These are phyloP conservation scores for Papilio elwesi DNA, from an alignment of 2,888 invertebrate genomes.

Conservation along the genomic window DNA sequence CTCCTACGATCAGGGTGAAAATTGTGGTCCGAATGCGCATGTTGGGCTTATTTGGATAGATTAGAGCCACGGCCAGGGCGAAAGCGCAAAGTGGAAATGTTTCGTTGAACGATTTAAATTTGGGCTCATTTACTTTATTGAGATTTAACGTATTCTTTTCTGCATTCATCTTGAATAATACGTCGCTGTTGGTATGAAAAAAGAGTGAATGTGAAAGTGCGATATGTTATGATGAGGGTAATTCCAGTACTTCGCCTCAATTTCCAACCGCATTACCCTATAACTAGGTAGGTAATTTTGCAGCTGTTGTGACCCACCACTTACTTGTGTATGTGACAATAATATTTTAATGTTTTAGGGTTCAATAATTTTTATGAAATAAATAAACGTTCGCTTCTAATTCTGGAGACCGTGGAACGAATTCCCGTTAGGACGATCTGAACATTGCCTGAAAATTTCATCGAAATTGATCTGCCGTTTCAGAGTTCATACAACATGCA, in stretches of 20 bases:
- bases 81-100: conserved; percentile 65
- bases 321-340: conserved; percentile 6
- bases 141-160: conserved; percentile 22
- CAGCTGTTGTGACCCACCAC: conserved; percentile 34
- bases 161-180: not conserved
- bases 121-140: conserved; percentile 43
- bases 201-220: not conserved
- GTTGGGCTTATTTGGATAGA: conserved; percentile 65
- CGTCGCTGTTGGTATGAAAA: not conserved
- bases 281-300: conserved; percentile 38
- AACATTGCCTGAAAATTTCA: no score
- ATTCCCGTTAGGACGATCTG: no score
- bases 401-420: no score
- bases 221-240: conserved; percentile 32
- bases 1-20: conserved; percentile 48
- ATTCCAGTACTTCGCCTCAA: conserved; percentile 48
- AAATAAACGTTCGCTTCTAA: not conserved
- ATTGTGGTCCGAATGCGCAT: conserved; percentile 48
- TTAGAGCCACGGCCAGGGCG: conserved; percentile 58
- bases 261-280: conserved; percentile 50
- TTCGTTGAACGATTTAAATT: conserved; percentile 62
- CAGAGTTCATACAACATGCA: no score
- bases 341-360: conserved; percentile 5
- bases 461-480: no score
- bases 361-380: conserved; percentile 41